Conservation (phyloP, 1,140 invertebrate species). For the Trinorchestia longiramus region DNA sequence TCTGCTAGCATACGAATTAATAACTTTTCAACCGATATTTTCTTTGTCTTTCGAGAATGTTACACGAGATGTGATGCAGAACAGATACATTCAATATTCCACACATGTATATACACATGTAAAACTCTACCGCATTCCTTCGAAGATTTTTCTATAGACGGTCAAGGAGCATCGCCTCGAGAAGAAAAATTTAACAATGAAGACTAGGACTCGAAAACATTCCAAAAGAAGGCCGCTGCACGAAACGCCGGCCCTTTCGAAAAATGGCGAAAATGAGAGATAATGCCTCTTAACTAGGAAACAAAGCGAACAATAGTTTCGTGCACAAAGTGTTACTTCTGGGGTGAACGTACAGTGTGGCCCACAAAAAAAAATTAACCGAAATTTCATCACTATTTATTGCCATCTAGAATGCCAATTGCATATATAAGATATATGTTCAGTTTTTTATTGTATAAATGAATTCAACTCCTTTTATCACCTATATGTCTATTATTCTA, state of each 20-base stretch:
- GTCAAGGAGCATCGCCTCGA: background rate
- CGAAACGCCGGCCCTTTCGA: background rate
- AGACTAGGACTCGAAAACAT: background rate
- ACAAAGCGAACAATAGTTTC: background rate
- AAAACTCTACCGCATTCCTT: too few species aligned
- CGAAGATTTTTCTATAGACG: too few species aligned
- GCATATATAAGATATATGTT: too few species aligned
- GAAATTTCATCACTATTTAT: too few species aligned
- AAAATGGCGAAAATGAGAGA: background rate
- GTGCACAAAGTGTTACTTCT: background rate
- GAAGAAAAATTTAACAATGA: background rate
- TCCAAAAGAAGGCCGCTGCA: background rate
- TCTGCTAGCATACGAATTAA: background rate
- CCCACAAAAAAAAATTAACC: too few species aligned
- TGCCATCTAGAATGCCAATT: too few species aligned
- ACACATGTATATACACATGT: too few species aligned
- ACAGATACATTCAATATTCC: too few species aligned
- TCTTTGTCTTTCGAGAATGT: background rate
- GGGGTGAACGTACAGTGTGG: too few species aligned
- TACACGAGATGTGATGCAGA: background rate
- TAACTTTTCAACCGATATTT: background rate
- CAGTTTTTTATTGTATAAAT: too few species aligned
- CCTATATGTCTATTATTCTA: too few species aligned
- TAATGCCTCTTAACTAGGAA: background rate
- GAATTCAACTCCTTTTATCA: too few species aligned